Evolutionary conservation across 2,888 invertebrate genomes (phyloP), one percentile per base, ranked within the genome.

Genomic region (Sipunculus nudus): DNA sequence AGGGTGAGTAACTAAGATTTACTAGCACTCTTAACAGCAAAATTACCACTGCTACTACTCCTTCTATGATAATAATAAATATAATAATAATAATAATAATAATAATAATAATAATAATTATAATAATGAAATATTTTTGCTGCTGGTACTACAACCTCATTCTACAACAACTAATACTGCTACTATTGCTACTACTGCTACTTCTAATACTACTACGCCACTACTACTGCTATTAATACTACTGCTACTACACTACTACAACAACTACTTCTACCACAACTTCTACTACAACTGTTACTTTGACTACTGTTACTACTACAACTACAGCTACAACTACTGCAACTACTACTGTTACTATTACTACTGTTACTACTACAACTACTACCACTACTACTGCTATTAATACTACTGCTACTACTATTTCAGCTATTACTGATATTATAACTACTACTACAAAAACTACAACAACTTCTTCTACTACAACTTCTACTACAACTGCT

Each of bases 401-500:
- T 1, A 53, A 38, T 3, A 54, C 57, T 32, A n/a, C 38, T 3
- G 47, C 35, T 1, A 52, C 55, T 5, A 35, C 55, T 3, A 38
- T 35, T 31, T 19, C 32, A 1, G 47, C 49, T 1, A 52, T 35
- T n/a, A 16, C 55, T 0, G 28, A 35, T 19, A 54, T 49, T 2
- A 57, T 26, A 21, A 21, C 49, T 16, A 40, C 38, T 6, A 53
- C 38, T 2, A 50, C 54, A 6, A 29, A 41, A 13, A 54, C 54
- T 32, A 28, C 47, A 16, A 29, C 54, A 25, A 31, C 52, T 2
- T 25, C 48, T n/a, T 26, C 50, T 19, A 48, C 50, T 31, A 53
- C 56, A 4, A 8, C 56, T 45, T 48, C 52, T 10, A 31, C 56
- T 29, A 53, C 56, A n/a, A 53, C 55, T 21, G 10, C 49, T 3